Conservation (phyloP, 2,113 vertebrate genomes). For the Myodes glareolus region DNA sequence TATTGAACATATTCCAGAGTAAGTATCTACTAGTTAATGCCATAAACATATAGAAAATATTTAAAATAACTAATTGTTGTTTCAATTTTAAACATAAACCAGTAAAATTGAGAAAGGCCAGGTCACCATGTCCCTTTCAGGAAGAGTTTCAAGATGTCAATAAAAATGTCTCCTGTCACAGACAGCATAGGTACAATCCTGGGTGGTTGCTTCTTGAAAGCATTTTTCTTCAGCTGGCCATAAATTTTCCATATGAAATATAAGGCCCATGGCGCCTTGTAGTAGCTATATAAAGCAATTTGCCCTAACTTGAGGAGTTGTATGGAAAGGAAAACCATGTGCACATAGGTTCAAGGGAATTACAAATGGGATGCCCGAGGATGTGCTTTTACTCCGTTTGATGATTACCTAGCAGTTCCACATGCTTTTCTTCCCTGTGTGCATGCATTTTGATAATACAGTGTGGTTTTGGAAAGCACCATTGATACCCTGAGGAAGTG, state of each 20-base stretch:
- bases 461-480: constrained; percentile 47
- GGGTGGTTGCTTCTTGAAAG: not conserved
- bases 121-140: not conserved
- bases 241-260: constrained; percentile 57
- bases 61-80: not conserved
- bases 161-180: not conserved
- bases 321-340: constrained; percentile 29
- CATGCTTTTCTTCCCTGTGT: constrained; percentile 47
- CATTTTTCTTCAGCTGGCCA: constrained; percentile 46
- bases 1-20: not conserved
- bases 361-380: constrained; percentile 46
- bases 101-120: not conserved
- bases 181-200: not conserved
- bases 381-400: constrained; percentile 65
- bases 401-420: constrained; percentile 54
- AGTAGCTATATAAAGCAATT: constrained; percentile 41
- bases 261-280: constrained; percentile 24
- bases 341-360: constrained; percentile 61
- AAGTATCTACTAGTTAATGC: not conserved
- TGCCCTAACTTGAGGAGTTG: constrained; percentile 59
- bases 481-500: not conserved
- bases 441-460: constrained; percentile 54
- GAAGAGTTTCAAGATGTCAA: not conserved
- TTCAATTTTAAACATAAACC: not conserved
- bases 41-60: not conserved